Percentiles rank a stretch among this genome's conserved stretches.
phyloP scores from a whole-genome alignment of 1,140 invertebrate genomes.

The Cyclina sinensis region DNA sequence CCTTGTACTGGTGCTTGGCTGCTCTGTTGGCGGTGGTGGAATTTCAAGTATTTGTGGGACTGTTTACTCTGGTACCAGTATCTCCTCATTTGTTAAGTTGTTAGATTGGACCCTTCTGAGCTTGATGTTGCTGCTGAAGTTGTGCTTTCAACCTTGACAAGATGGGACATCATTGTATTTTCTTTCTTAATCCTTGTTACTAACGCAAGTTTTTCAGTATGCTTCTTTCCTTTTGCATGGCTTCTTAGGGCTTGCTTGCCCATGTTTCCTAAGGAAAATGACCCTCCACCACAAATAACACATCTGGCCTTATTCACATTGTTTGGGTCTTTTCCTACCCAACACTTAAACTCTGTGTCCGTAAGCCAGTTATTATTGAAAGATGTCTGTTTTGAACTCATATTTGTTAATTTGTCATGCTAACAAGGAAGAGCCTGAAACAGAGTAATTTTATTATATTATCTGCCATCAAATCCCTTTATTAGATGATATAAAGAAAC shows the following conservation, averaged over 20 bases:
- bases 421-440: too few relatives aligned
- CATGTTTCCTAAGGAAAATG: constrained; percentile 54
- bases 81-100: not conserved
- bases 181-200: too few relatives aligned
- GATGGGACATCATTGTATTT: constrained; percentile 8
- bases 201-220: constrained; percentile 19
- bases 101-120: not conserved
- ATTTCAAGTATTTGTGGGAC: not conserved
- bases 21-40: not conserved
- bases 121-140: not conserved
- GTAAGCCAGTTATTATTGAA: too few relatives aligned
- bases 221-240: constrained; percentile 51
- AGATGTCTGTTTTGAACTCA: too few relatives aligned
- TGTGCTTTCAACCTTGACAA: constrained; percentile 10
- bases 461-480: too few relatives aligned
- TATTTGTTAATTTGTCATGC: too few relatives aligned
- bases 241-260: constrained; percentile 35
- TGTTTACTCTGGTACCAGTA: not conserved
- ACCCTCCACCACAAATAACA: too few relatives aligned
- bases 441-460: too few relatives aligned
- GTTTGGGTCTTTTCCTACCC: too few relatives aligned
- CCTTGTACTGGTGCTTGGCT: constrained; percentile 36
- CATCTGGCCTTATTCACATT: too few relatives aligned
- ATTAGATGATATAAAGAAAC: too few relatives aligned
- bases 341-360: too few relatives aligned